These are phyloP conservation scores for Aegithalos caudatus DNA, from an alignment of 2,113 vertebrate species.

Conservation along the genomic window DNA sequence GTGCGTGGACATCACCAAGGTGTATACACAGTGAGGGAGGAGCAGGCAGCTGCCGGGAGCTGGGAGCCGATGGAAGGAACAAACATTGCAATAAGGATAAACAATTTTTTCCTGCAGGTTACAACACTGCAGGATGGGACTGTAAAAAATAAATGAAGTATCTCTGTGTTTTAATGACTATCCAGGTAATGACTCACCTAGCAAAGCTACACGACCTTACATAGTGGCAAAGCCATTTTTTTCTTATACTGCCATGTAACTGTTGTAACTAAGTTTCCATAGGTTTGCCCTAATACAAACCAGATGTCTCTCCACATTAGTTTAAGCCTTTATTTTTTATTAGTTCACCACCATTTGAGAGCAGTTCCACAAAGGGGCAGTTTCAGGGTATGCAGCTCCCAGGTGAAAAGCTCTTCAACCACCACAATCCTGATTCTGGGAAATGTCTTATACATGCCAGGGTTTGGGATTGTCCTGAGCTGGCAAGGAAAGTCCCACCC, in stretches of 20 bases:
- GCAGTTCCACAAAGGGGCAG: neutral
- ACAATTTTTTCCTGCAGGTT: neutral
- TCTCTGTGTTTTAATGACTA: neutral
- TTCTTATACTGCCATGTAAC: neutral
- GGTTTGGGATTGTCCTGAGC: neutral
- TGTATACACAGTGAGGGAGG: slow-evolving; percentile 85
- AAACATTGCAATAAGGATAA: neutral
- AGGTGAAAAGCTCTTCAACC: neutral
- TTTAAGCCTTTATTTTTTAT: neutral
- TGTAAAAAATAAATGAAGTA: neutral
- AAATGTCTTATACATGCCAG: neutral
- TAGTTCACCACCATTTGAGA: rapidly evolving
- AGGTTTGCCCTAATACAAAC: neutral
- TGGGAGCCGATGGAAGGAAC: too few relatives aligned
- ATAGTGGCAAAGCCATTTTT: neutral
- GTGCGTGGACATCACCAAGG: slow-evolving; percentile 83
- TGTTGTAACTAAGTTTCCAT: neutral
- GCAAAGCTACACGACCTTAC: neutral
- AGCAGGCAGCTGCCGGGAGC: too few relatives aligned
- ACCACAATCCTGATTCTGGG: neutral
- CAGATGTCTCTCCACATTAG: neutral
- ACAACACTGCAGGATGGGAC: neutral
- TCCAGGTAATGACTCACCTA: neutral
- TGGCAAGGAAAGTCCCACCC: neutral
- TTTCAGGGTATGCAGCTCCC: neutral